phyloP scores from a whole-genome alignment of 2,888 invertebrate genomes.

The Metopia argyrocephala region DNA sequence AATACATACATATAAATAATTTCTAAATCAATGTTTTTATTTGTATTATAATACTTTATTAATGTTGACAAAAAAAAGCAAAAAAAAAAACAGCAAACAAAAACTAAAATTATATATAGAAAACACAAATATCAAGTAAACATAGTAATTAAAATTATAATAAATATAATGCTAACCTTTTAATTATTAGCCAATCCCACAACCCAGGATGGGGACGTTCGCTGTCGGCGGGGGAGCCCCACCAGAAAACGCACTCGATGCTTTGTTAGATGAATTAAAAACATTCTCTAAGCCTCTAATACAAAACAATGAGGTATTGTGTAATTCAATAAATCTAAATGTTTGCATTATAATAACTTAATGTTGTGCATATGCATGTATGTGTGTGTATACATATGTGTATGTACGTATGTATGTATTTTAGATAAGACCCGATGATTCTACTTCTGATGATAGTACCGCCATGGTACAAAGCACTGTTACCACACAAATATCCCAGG shows the following conservation, averaged over 20 bases:
- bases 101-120: not conserved
- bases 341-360: not conserved
- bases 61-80: conserved; percentile 31
- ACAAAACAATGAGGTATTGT: conserved; percentile 73
- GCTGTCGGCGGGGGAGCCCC: conserved; percentile 80
- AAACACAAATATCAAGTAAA: not conserved
- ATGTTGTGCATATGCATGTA: too few relatives aligned
- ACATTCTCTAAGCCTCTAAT: conserved; percentile 88
- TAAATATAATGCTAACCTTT: conserved; percentile 31
- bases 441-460: conserved; percentile 78
- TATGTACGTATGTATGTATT: conserved; percentile 9
- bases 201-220: conserved; percentile 82
- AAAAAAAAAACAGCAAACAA: conserved; percentile 7
- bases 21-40: conserved; percentile 43
- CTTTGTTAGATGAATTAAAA: conserved; percentile 95
- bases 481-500: conserved; percentile 78
- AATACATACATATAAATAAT: conserved; percentile 15
- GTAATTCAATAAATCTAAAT: not conserved
- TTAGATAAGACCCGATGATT: conserved; percentile 78
- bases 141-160: not conserved
- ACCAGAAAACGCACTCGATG: conserved; percentile 97
- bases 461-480: conserved; percentile 78
- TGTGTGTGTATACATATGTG: too few relatives aligned
- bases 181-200: conserved; percentile 81
- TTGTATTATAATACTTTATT: conserved; percentile 49